Conservation (phyloP, 1,140 invertebrate genomes). For the Samia ricini region DNA sequence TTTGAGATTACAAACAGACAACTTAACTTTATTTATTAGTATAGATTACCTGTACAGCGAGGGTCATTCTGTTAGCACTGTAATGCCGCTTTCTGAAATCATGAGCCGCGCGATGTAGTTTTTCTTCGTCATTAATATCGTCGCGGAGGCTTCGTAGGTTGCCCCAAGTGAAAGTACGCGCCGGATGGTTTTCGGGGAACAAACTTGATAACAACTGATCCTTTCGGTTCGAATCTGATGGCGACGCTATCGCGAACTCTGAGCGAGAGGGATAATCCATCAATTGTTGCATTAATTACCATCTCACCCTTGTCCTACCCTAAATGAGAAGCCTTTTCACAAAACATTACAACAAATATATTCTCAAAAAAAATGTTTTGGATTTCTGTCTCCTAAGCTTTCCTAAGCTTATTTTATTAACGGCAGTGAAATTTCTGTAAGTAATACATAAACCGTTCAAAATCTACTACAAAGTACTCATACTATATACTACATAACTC, state of each 20-base stretch:
- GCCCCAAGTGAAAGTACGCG: conserved; percentile 91
- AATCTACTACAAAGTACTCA: too few species aligned
- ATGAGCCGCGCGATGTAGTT: conserved; percentile 82
- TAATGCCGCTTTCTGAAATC: conserved; percentile 91
- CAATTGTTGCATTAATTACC: too few species aligned
- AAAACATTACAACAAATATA: background rate
- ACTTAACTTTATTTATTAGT: too few species aligned
- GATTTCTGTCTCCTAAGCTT: too few species aligned
- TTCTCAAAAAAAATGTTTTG: too few species aligned
- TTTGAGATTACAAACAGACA: too few species aligned
- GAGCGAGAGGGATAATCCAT: conserved; percentile 14
- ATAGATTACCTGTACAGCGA: conserved; percentile 85
- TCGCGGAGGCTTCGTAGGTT: conserved; percentile 88
- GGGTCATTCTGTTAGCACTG: conserved; percentile 92
- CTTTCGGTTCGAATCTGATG: conserved; percentile 82
- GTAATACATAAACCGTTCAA: too few species aligned
- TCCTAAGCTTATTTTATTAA: too few species aligned
- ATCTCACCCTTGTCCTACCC: too few species aligned
- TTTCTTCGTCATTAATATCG: conserved; percentile 80
- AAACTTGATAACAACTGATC: conserved; percentile 86
- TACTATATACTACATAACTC: too few species aligned
- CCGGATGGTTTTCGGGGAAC: conserved; percentile 84
- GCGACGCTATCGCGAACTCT: conserved; percentile 88
- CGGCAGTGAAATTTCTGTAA: too few species aligned
- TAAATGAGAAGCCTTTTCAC: too few species aligned